Conservation (phyloP, 64 coral and sea anemone species). For the Catalaphyllia jardinei region DNA sequence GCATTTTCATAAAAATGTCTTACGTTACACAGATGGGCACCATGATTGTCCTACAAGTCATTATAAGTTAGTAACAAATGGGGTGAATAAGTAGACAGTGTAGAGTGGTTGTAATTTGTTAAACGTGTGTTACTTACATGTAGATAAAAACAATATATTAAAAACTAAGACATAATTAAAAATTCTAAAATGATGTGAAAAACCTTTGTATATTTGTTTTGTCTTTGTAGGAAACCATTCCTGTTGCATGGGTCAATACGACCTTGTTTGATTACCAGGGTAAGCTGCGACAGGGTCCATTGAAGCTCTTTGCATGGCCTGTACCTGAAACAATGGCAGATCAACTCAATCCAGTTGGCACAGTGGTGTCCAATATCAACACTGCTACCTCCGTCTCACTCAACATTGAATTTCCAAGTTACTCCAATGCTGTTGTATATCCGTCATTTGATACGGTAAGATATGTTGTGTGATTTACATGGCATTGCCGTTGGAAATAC, state of each 20-base stretch:
- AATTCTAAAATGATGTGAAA: too few relatives aligned
- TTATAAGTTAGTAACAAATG: too few relatives aligned
- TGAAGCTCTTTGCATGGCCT: conserved; percentile 87
- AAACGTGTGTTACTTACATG: too few relatives aligned
- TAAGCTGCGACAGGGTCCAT: conserved; percentile 85
- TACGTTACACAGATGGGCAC: too few relatives aligned
- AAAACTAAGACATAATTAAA: too few relatives aligned
- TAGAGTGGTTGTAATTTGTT: too few relatives aligned
- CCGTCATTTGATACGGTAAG: conserved; percentile 88
- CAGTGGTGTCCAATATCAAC: conserved; percentile 96
- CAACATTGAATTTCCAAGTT: conserved; percentile 79
- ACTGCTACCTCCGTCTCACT: conserved; percentile 85
- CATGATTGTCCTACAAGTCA: too few relatives aligned
- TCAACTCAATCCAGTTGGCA: conserved; percentile 92
- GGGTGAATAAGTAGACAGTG: too few relatives aligned
- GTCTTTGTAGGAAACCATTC: conserved; percentile 60
- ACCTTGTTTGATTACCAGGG: conserved; percentile 93
- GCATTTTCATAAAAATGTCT: too few relatives aligned
- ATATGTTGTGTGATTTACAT: too few relatives aligned
- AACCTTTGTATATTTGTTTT: not conserved
- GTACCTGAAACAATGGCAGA: conserved; percentile 86
- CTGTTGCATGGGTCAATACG: conserved; percentile 94
- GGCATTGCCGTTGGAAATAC: too few relatives aligned
- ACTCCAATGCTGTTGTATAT: conserved; percentile 86
- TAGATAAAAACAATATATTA: too few relatives aligned